Base-by-base conservation (phyloP, 2,113 vertebrate genomes). In the Pyxicephalus adspersus region DNA sequence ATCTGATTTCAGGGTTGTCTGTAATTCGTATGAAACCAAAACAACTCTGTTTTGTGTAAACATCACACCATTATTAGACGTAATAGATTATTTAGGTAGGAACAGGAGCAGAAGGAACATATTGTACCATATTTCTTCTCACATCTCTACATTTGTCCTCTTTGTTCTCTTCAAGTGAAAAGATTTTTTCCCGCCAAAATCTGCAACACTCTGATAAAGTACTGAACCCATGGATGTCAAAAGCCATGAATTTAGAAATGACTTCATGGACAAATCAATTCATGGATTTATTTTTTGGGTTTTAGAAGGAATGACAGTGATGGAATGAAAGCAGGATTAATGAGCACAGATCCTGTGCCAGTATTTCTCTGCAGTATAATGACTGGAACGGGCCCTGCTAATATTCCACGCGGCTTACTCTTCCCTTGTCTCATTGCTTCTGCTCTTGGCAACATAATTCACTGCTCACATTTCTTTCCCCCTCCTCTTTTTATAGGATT, bases 391-490 rank as follows among this genome's bases (percentile, higher is more conserved):
- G 63, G 22, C 20, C 19, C 34, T 26, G 17, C 60, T 77, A 76
- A 76, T 77, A 26, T 45, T 45, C 75, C 11, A n/a, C 34, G n/a
- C 29, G 13, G 50, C 50, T 52, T 63, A 52, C 45, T 52, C 22
- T 73, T 29, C 66, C 52, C 28, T 18, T 9, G 22, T 68, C 54
- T 77, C 64, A 55, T 66, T 55, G 63, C 64, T 65, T 55, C 57
- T 63, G 23, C 65, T 51, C 45, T 61, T 80, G 78, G 78, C 78
- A 63, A 29, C 45, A 34, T 73, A 73, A 81, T 81, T 72, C 65
- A 22, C 13, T 26, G 55, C 67, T 72, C 38, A 11, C 57, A 66
- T 66, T 63, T 58, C 66, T 38, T 58, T 54, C 67, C 78, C 50
- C 58, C 58, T 64, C 26, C 23, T 80, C 28, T 45, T 64, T 80